A percentile compares a stretch with the other conserved stretches of the same genome.
Conservation (phyloP, 2,888 invertebrate species). For the Amblyteles armatorius region DNA sequence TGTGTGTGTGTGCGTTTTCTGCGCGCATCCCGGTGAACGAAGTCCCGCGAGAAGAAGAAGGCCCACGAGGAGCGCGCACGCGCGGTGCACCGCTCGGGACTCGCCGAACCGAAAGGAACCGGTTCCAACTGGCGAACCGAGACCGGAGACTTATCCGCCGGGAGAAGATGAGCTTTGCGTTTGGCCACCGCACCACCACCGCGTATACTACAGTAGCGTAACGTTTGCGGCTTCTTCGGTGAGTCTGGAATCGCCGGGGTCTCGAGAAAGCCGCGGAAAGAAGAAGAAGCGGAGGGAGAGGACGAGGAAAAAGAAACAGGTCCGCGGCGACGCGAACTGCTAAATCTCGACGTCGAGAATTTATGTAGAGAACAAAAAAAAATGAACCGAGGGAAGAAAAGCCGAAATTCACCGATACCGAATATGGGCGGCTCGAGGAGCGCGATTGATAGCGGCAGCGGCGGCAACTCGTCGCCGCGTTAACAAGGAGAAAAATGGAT, state of each 20-base stretch:
- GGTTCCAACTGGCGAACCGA: slow-evolving; percentile 58
- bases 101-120: slow-evolving; percentile 67
- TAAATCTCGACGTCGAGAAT: slow-evolving; percentile 43
- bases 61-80: slow-evolving; percentile 13
- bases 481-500: not conserved
- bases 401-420: slow-evolving; percentile 26
- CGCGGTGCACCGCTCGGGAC: slow-evolving; percentile 22
- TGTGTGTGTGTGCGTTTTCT: not conserved
- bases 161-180: slow-evolving; percentile 47
- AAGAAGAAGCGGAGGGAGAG: not conserved
- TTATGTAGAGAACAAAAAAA: slow-evolving; percentile 16
- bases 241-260: slow-evolving; percentile 31
- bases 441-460: not conserved
- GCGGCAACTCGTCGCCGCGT: not conserved
- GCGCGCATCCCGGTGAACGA: slow-evolving; percentile 25
- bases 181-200: slow-evolving; percentile 39
- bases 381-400: slow-evolving; percentile 10
- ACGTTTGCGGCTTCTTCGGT: slow-evolving; percentile 54
- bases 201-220: slow-evolving; percentile 43
- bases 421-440: slow-evolving; percentile 26
- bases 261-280: slow-evolving; percentile 50
- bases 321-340: slow-evolving; percentile 50
- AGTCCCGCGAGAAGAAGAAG: slow-evolving; percentile 42
- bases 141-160: not conserved
- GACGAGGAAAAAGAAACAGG: slow-evolving; percentile 54